Evolutionary conservation across 2,888 invertebrate species (phyloP).

Genomic region (Dryococelus australis): DNA sequence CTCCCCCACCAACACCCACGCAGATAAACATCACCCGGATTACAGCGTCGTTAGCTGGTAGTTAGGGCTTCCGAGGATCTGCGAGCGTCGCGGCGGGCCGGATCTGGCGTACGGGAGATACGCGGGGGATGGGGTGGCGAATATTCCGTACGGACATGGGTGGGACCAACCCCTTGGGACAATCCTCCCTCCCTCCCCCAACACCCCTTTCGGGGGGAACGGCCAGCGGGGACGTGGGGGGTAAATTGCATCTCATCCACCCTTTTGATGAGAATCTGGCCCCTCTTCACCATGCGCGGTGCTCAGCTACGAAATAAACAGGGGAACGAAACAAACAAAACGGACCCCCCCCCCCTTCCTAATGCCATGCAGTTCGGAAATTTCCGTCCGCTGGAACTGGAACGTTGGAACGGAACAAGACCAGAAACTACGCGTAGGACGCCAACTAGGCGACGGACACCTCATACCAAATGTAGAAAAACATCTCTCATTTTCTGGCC

Average conservation of each 20-base stretch:
- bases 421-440: neutral
- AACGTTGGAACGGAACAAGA: neutral
- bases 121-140: neutral
- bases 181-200: neutral
- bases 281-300: neutral
- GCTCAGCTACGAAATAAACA: neutral
- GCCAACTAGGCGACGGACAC: too few species aligned
- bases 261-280: neutral
- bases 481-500: too few species aligned
- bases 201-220: neutral
- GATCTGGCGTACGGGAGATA: too few species aligned
- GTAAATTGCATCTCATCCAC: neutral
- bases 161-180: neutral
- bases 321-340: constrained; percentile 3
- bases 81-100: too few species aligned
- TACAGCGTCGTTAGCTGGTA: neutral
- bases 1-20: neutral
- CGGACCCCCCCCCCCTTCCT: neutral
- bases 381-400: neutral
- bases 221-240: neutral
- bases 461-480: too few species aligned
- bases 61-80: too few species aligned
- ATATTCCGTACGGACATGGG: neutral
- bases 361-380: neutral
- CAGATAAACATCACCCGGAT: neutral